These are phyloP conservation scores for Poeciliopsis turneri DNA, from an alignment of 2,797 vertebrate species.

Conservation along the genomic window DNA sequence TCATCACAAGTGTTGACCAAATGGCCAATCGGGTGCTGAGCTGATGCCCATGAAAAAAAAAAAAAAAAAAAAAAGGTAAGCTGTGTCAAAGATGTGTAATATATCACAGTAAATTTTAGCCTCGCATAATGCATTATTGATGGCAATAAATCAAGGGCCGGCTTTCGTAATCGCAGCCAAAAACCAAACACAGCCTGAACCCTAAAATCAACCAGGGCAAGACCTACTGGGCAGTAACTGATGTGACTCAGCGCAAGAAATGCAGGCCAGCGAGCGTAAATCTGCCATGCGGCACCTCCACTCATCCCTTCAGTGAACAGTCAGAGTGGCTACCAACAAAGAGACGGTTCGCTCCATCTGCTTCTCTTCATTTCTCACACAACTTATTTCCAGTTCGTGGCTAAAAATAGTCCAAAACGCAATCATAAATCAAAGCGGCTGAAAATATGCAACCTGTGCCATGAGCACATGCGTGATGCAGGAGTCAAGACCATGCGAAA, in stretches of 20 bases:
- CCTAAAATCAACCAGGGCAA: conserved; percentile 1
- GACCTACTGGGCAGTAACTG: conserved; percentile 36
- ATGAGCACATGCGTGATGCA: conserved; percentile 16
- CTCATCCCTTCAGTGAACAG: conserved; percentile 31
- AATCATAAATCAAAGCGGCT: conserved; percentile 65
- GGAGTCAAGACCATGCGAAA: conserved; percentile 42
- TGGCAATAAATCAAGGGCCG: conserved; percentile 41
- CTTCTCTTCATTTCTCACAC: conserved; percentile 34
- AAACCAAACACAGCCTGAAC: conserved; percentile 54
- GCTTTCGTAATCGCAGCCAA: conserved; percentile 45
- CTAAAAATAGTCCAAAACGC: conserved; percentile 64
- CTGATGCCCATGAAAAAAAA: conserved; percentile 4
- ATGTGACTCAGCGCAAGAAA: conserved; percentile 50
- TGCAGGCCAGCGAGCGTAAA: conserved; percentile 24
- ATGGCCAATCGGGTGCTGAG: conserved; percentile 47
- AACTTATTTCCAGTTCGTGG: conserved; percentile 21
- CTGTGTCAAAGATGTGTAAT: conserved; percentile 6
- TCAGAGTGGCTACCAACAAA: conserved; percentile 23
- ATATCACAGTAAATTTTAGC: conserved; percentile 17
- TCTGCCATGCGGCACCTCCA: conserved; percentile 20
- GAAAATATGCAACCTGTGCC: conserved; percentile 47
- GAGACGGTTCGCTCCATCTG: conserved; percentile 44
- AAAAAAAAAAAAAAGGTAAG: neutral
- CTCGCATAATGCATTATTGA: conserved; percentile 49
- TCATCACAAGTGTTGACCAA: conserved; percentile 61